Evolutionary conservation across 2,113 vertebrate species (phyloP).

Genomic region (Rallus limicola): DNA sequence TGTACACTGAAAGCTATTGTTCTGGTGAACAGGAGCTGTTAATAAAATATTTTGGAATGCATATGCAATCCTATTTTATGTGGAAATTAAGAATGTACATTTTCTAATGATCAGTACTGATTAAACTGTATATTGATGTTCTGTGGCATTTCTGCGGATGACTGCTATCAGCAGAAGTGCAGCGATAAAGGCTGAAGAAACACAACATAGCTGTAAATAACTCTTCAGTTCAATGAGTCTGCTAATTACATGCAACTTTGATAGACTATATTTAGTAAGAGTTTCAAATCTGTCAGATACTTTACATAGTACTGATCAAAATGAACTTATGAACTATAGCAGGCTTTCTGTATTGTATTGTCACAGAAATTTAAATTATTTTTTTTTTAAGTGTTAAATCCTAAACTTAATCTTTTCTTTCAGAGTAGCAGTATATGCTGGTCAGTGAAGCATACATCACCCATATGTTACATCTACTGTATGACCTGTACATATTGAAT

Average conservation of each 20-base stretch:
- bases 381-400: not conserved
- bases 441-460: constrained; percentile 40
- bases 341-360: not conserved
- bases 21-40: not conserved
- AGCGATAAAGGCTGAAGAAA: not conserved
- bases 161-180: not conserved
- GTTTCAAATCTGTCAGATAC: not conserved
- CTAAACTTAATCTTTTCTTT: not conserved
- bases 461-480: constrained; percentile 51
- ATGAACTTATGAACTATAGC: not conserved
- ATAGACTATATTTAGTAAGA: constrained; percentile 32
- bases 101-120: not conserved
- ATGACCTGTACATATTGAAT: constrained; percentile 40
- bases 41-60: not conserved
- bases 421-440: constrained; percentile 10
- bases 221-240: constrained; percentile 4
- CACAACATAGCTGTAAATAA: constrained; percentile 30
- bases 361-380: not conserved
- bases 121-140: not conserved
- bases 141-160: not conserved
- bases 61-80: not conserved
- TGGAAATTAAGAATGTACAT: not conserved
- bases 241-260: constrained; percentile 42
- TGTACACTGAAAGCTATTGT: not conserved
- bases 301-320: not conserved